Base-by-base conservation (phyloP, 2,888 invertebrate species). In the Lochmaea crataegi region DNA sequence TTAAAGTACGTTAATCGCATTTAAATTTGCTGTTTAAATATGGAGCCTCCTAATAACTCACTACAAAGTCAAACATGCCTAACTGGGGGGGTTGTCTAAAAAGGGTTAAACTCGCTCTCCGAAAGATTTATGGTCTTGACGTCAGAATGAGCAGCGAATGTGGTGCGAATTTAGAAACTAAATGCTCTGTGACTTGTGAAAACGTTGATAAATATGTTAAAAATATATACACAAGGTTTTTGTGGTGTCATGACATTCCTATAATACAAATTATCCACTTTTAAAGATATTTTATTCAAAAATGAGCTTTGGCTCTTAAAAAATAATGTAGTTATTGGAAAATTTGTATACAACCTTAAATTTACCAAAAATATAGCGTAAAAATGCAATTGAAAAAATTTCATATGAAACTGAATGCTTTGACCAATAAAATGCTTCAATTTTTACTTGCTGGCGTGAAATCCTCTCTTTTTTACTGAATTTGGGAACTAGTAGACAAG, bases 1-100 rank as follows among this genome's bases (percentile, higher is more conserved):
- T 85, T 84, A 84, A 85, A 84, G 83, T 82, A 83, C 84, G 84
- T 84, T 85, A 85, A 85, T 85, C 84, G 84, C 83, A 81, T 85
- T 84, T 84, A 82, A 83, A 84, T 85, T 84, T 82, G 83, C 82
- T 83, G 83, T 82, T 84, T 82, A 82, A 82, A 83, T 82, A 81
- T 78, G 79, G 79, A 77, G 79, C 77, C 71, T 74, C 68, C 79
- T 83, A 79, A 84, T 85, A 85, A 85, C 80, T 86, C 85, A 86
- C 84, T 75, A 72, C 78, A 76, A 84, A 85, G 85, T 85, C 85
- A 86, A 86, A 85, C 83, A 83, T 80, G 75, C 72, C 75, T 69
- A 65, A 68, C 70, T 41, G 60, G 67, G 72, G 67, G 72, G 71
- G 71, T 73, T 72, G 67, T 68, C 80, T 76, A 79, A 76, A 53